Evolutionary conservation across 1,140 invertebrate species (phyloP).

Genomic region (Hormaphis cornu): DNA sequence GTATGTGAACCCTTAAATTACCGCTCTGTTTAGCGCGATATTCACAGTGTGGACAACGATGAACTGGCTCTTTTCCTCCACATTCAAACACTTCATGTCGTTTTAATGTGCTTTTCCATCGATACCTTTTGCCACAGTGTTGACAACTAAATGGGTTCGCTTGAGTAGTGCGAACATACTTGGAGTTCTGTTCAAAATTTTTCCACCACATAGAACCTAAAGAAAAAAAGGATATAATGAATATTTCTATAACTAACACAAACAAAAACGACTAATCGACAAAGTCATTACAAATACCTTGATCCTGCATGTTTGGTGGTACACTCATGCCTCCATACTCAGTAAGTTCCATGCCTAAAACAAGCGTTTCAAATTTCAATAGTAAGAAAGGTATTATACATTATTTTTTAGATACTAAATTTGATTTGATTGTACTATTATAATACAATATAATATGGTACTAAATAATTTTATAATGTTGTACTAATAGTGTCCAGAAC

Average conservation of each 20-base stretch:
- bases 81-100: conserved; percentile 77
- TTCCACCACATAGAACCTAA: conserved; percentile 32
- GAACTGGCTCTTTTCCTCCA: conserved; percentile 71
- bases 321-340: conserved; percentile 22
- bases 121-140: conserved; percentile 68
- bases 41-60: conserved; percentile 69
- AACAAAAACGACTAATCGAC: background rate
- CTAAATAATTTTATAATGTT: no score
- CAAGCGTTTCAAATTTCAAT: background rate
- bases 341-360: conserved; percentile 27
- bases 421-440: no score
- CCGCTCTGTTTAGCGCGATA: conserved; percentile 69
- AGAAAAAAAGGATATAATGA: background rate
- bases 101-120: conserved; percentile 71
- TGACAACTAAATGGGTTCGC: conserved; percentile 49
- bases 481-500: no score
- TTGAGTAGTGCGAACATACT: conserved; percentile 34
- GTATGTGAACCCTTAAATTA: conserved; percentile 68
- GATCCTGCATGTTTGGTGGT: conserved; percentile 22
- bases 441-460: no score
- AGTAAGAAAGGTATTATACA: background rate
- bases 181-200: conserved; percentile 35
- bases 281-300: conserved; percentile 7
- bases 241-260: background rate
- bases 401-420: no score